phyloP scores from a whole-genome alignment of 2,888 invertebrate species.

The Cryptus viduatorius region DNA sequence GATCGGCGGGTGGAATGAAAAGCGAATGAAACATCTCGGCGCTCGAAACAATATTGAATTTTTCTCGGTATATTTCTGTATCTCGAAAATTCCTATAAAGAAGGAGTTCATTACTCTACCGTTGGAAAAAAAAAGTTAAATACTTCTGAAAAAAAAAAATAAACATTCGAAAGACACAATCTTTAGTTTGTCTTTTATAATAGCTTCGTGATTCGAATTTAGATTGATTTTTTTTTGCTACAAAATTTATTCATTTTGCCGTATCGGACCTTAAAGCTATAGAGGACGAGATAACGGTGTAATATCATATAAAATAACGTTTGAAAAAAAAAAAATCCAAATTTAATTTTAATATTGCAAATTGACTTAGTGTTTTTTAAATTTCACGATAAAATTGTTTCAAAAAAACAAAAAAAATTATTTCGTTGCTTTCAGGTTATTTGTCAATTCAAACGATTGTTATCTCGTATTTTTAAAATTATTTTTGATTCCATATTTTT shows the following conservation, averaged over 20 bases:
- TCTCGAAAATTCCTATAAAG: not conserved
- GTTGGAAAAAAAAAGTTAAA: not conserved
- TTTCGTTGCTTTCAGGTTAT: too few species aligned
- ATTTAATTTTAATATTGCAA: too few species aligned
- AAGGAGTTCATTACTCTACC: not conserved
- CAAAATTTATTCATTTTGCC: not conserved
- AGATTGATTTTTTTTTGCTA: not conserved
- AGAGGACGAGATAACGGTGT: too few species aligned
- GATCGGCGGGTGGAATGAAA: constrained; percentile 41
- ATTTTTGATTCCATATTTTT: too few species aligned
- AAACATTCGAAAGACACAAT: not conserved
- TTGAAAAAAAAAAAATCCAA: too few species aligned
- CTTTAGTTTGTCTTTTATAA: not conserved
- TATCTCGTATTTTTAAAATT: too few species aligned
- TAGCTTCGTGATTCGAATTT: not conserved
- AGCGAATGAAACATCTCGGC: constrained; percentile 45
- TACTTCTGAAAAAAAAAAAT: not conserved
- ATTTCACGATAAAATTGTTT: too few species aligned
- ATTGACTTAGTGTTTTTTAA: too few species aligned
- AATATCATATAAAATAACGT: too few species aligned
- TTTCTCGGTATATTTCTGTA: not conserved
- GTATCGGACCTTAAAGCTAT: too few species aligned
- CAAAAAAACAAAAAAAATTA: too few species aligned
- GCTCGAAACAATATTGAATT: not conserved
- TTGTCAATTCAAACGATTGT: too few species aligned